These are phyloP conservation scores for Mycogona germanica DNA, from an alignment of 2,888 invertebrate genomes.

Conservation along the genomic window DNA sequence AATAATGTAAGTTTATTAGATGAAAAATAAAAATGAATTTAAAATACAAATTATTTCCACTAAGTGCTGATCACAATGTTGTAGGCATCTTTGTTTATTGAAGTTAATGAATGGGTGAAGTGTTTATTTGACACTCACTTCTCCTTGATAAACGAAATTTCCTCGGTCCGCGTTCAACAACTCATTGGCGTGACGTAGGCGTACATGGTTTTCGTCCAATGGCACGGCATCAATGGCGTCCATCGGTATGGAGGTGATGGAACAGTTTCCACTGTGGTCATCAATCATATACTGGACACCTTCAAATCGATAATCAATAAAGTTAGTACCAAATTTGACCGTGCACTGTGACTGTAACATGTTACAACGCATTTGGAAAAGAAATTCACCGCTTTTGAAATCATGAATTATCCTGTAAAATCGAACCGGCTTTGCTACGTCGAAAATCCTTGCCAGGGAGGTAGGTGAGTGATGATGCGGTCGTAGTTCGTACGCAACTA, in stretches of 20 bases:
- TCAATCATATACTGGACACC: conserved; percentile 27
- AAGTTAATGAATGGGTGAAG: neutral
- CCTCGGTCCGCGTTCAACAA: conserved; percentile 20
- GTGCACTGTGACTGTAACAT: neutral
- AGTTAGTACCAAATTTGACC: neutral
- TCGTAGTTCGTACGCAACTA: conserved; percentile 21
- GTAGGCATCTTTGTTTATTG: neutral
- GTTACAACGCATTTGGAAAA: too few species aligned
- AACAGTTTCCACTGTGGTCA: conserved; percentile 25
- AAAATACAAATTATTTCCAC: too few species aligned
- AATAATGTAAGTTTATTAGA: too few species aligned
- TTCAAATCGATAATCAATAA: conserved; percentile 8
- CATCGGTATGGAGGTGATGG: conserved; percentile 25
- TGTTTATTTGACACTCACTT: conserved; percentile 20
- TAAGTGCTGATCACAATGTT: too few species aligned
- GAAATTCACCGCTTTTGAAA: conserved; percentile 25
- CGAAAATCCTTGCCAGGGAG: conserved; percentile 7
- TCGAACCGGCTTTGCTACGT: conserved; percentile 16
- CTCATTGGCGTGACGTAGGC: conserved; percentile 26
- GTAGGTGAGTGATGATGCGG: conserved; percentile 21
- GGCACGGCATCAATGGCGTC: conserved; percentile 24
- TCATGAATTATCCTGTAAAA: conserved; percentile 26
- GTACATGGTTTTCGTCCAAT: conserved; percentile 24
- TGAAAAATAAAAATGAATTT: too few species aligned
- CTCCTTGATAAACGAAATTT: conserved; percentile 25